Evolutionary conservation across 1,140 invertebrate genomes (phyloP), one percentile per base, ranked within the genome.

Genomic region (Drosophila asahinai): DNA sequence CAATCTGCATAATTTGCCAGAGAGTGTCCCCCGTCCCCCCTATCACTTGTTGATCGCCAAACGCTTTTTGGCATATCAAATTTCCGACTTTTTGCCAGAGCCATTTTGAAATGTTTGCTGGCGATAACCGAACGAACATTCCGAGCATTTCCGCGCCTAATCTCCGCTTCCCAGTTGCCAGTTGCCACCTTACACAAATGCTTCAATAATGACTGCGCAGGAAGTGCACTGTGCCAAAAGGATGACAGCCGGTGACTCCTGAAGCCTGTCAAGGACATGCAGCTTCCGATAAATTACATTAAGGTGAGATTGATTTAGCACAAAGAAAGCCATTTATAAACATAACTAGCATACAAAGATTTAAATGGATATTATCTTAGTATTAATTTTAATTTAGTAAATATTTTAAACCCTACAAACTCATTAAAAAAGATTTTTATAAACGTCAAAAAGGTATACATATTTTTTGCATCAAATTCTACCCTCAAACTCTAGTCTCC

Each of bases 41-140:
- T 65, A 80, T 84, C 81, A 89, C 84, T 89, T 89, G 84, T 89
- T 89, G 84, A 87, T 89, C 84, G 74, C 67, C 67, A 70, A 75
- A 86, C 52, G 65, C 45, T 72, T 74, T 77, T 71, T 59, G 55
- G 65, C 58, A 70, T 59, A 83, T 71, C 77, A 89, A 87, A 89
- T 87, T 89, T 87, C 83, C 83, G 83, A 73, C 79, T 77, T 74
- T 80, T 83, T 63, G 17, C 33, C 48, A 72, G 42, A n/a, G 42
- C 68, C 66, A 61, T 68, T 75, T 60, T 33, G 33, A 67, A 51
- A 59, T 72, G 57, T 65, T 68, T 80, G 55, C 61, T 51, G 52
- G 38, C 45, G 59, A 68, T 68, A 81, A 58, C 59, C 43, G 67
- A 83, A 77, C 72, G 63, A 82, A 66, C 82, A 84, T 84, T 80